Percentiles rank a stretch among this genome's conserved stretches.
phyloP scores from a whole-genome alignment of 2,888 invertebrate species.

The Drosophila quinaria region DNA sequence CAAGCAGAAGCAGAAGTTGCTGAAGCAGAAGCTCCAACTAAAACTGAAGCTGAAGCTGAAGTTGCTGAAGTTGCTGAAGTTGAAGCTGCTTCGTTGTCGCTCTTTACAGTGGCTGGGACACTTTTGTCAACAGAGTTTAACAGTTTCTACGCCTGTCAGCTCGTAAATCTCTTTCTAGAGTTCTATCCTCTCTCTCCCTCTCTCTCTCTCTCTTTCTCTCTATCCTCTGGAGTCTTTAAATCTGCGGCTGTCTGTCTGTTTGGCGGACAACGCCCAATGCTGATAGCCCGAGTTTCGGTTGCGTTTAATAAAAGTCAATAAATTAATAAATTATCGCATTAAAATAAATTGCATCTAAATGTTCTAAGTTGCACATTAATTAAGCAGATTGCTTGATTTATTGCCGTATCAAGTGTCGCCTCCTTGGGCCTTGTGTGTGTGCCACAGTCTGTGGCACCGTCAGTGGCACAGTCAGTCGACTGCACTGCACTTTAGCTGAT shows the following conservation, averaged over 20 bases:
- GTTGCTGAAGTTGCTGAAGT: too few species aligned
- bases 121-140: conserved; percentile 80
- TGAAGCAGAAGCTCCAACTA: too few species aligned
- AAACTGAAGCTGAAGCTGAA: neutral
- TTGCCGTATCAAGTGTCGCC: conserved; percentile 85
- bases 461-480: conserved; percentile 11
- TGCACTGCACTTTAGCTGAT: conserved; percentile 63
- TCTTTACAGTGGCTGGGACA: conserved; percentile 61
- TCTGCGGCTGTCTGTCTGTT: neutral
- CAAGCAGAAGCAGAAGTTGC: neutral
- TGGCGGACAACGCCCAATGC: conserved; percentile 40
- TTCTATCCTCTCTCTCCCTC: neutral
- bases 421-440: conserved; percentile 20
- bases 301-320: conserved; percentile 85
- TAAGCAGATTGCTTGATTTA: conserved; percentile 86
- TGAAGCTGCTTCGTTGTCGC: conserved; percentile 35
- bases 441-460: conserved; percentile 14
- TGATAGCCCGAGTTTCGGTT: conserved; percentile 38
- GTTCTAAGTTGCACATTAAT: conserved; percentile 86
- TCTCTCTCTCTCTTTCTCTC: neutral
- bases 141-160: conserved; percentile 82
- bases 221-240: neutral
- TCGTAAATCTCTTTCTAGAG: conserved; percentile 68
- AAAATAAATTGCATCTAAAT: conserved; percentile 86
- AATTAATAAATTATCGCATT: conserved; percentile 86